Evolutionary conservation across 2,888 invertebrate species (phyloP), one percentile per base, ranked within the genome.

Genomic region (Frankliniella intonsa): DNA sequence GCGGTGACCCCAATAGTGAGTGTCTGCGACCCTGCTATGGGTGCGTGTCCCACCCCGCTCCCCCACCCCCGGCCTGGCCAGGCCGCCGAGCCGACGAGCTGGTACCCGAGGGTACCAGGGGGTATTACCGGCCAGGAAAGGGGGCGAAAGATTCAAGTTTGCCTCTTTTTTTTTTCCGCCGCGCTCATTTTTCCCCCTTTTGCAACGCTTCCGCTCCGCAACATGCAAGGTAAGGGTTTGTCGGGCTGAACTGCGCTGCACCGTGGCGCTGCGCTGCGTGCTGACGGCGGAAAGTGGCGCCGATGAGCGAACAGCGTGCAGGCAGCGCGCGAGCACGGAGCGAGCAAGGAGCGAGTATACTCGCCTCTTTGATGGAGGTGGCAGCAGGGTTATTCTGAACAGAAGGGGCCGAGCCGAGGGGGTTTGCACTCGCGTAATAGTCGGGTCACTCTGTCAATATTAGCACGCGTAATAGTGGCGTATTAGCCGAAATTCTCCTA

Each of bases 11-110:
- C 69, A 10, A 69, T 69, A 69, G 69, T 65, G n/a, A 65, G 65
- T 65, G 65, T 69, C 69, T 69, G 69, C 69, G 69, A 69, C 69
- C 69, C 69, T 19, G 69, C 69, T 22, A n/a, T 65, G 65, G 55
- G 55, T 55, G 55, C 55, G 55, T 55, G 55, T 17, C 1, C 14
- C 55, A 55, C 55, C 55, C 55, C 55, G 3, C 55, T 5, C 55
- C 55, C 55, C 55, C 55, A 14, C 55, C 55, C 14, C 55, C 65
- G 2, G 55, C 55, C 55, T 3, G 55, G 55, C 55, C 55, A 19
- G 14, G 55, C 55, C 14, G 55, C 5, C 17, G 55, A 7, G 55
- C 55, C 14, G 55, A 19, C 17, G 55, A 7, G 55, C 55, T 19
- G 55, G 55, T 12, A 55, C 55, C 55, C 55, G 55, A 55, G 55